Evolutionary conservation across 2,888 invertebrate species (phyloP), one percentile per base, ranked within the genome.

Genomic region (Junonia oenone): DNA sequence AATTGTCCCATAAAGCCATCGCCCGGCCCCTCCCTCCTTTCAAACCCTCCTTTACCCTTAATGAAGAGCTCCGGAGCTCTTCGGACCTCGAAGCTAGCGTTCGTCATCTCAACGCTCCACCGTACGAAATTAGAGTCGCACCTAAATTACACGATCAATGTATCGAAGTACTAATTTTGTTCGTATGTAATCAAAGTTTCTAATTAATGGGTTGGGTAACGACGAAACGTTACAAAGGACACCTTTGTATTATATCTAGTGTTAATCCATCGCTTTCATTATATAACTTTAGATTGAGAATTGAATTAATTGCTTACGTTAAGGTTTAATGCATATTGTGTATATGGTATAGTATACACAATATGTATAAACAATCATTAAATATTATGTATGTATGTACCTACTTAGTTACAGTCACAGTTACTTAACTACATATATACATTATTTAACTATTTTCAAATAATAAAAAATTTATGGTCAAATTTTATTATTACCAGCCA

Each of bases 1-100:
- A 90, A 90, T 90, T 80, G 87, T 86, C 81, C 85, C 80, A 88
- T 89, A 89, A 90, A 86, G 86, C 86, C 82, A 82, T 83, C 75
- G 75, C 69, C 69, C 71, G 67, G 64, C 65, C 67, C 68, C 68
- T 66, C 60, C 66, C 70, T n/a, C 68, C 70, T 58, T 56, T 56
- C 47, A 56, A 55, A 53, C 56, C 65, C 65, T 63, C 64, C 69
- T 75, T 72, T 78, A 76, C 74, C 71, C 81, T 79, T 89, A 87
- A 89, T 89, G 88, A 89, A 89, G 84, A 85, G 83, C 33, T 45
- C 47, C 15, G 33, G 48, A 47, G 47, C 37, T 43, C 76, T 79
- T 79, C 79, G 82, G 81, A 81, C 81, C 71, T 65, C 66, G 73
- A 64, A 70, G 75, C 75, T 71, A 68, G 71, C 77, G 81, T 78